Evolutionary conservation across 1,140 invertebrate species (phyloP).

Genomic region (Aphaenogaster rudis): DNA sequence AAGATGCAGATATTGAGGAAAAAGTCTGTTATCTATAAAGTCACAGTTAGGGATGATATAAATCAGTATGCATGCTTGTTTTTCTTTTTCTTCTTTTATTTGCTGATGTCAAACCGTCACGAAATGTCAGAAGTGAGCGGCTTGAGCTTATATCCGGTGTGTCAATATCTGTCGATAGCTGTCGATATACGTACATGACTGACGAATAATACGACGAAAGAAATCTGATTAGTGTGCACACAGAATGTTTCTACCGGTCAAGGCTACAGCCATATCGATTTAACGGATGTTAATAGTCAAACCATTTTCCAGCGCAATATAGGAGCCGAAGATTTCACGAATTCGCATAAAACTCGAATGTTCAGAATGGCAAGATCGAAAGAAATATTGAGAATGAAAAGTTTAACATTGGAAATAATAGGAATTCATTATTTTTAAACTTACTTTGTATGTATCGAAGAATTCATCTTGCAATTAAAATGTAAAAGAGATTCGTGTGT

Average conservation of each 20-base stretch:
- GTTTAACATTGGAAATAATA: background rate
- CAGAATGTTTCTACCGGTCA: conserved; percentile 39
- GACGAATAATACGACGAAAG: conserved; percentile 25
- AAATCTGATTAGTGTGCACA: background rate
- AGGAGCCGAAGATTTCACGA: background rate
- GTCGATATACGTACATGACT: background rate
- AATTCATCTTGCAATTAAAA: background rate
- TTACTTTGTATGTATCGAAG: background rate
- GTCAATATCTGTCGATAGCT: conserved; percentile 43
- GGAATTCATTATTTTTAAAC: background rate
- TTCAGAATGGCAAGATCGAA: background rate
- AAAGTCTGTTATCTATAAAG: background rate
- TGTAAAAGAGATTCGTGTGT: background rate
- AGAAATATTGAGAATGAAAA: background rate
- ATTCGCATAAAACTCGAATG: background rate
- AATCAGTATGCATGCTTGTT: background rate
- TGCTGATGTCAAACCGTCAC: background rate
- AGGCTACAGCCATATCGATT: conserved; percentile 45
- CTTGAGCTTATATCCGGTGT: conserved; percentile 19
- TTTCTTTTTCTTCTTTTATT: background rate
- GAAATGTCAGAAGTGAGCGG: conserved; percentile 48
- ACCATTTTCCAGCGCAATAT: background rate
- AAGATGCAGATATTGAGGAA: background rate
- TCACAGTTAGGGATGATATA: background rate
- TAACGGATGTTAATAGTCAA: conserved; percentile 37